phyloP scores from a whole-genome alignment of 2,113 vertebrate genomes.

The Emydocephalus ijimae region DNA sequence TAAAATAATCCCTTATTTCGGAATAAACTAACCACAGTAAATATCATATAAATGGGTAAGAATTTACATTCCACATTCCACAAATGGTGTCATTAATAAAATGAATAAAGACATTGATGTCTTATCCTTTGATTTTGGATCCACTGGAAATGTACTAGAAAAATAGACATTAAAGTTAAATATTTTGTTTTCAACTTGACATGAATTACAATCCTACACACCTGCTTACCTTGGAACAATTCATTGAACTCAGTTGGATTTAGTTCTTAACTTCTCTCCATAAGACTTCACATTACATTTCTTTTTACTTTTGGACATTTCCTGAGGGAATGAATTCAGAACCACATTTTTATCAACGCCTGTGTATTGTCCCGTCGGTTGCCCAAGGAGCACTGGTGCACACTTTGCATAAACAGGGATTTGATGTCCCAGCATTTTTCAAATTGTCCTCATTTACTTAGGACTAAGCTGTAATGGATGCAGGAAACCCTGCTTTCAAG shows the following conservation, averaged over 20 bases:
- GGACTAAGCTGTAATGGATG: not conserved
- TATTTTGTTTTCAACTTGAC: not conserved
- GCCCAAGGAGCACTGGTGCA: not conserved
- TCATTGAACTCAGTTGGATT: not conserved
- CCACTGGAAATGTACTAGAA: not conserved
- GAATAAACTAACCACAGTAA: not conserved
- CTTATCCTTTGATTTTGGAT: not conserved
- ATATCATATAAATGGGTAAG: not conserved
- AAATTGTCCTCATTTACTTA: not conserved
- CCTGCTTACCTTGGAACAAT: not conserved
- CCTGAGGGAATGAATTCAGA: not conserved
- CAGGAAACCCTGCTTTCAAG: not conserved
- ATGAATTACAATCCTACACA: not conserved
- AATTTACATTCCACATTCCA: constrained; percentile 12
- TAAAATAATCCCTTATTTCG: not conserved
- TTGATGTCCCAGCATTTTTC: not conserved
- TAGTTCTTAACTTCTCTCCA: not conserved
- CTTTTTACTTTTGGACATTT: not conserved
- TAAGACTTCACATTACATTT: not conserved
- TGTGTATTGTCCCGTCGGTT: not conserved
- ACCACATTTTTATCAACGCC: not conserved
- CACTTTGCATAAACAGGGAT: not conserved
- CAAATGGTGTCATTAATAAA: constrained; percentile 4
- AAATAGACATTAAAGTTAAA: not conserved
- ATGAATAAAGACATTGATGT: not conserved